phyloP scores from a whole-genome alignment of 2,113 vertebrate species.

The Struthidea cinerea region DNA sequence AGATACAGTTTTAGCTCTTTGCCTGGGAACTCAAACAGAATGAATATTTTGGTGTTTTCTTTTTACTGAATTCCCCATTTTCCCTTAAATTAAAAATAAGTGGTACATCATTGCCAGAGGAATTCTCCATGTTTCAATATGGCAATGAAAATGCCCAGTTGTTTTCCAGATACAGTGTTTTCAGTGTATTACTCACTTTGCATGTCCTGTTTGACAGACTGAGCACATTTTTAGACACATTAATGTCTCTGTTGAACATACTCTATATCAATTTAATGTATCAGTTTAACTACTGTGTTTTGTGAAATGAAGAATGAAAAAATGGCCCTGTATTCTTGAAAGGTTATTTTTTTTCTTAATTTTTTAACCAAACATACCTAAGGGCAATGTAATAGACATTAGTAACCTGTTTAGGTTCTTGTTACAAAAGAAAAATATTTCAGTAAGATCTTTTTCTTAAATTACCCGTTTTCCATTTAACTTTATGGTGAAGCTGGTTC shows the following conservation, averaged over 20 bases:
- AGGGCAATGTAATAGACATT: not conserved
- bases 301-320: not conserved
- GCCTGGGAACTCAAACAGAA: not conserved
- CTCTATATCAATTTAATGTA: not conserved
- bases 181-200: not conserved
- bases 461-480: not conserved
- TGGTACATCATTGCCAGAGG: not conserved
- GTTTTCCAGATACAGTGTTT: not conserved
- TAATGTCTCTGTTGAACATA: not conserved
- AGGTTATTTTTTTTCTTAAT: not conserved
- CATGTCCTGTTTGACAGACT: not conserved
- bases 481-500: not conserved
- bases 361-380: not conserved
- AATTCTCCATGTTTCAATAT: not conserved
- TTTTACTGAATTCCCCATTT: not conserved
- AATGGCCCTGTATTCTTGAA: not conserved
- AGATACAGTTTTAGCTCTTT: not conserved
- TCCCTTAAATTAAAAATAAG: not conserved
- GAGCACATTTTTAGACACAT: not conserved
- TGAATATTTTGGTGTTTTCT: not conserved
- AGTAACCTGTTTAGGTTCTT: not conserved
- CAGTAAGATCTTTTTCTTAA: not conserved
- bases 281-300: not conserved
- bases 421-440: not conserved
- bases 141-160: not conserved